Conservation (phyloP, 2,888 invertebrate genomes). For the Shargacucullia verbasci region DNA sequence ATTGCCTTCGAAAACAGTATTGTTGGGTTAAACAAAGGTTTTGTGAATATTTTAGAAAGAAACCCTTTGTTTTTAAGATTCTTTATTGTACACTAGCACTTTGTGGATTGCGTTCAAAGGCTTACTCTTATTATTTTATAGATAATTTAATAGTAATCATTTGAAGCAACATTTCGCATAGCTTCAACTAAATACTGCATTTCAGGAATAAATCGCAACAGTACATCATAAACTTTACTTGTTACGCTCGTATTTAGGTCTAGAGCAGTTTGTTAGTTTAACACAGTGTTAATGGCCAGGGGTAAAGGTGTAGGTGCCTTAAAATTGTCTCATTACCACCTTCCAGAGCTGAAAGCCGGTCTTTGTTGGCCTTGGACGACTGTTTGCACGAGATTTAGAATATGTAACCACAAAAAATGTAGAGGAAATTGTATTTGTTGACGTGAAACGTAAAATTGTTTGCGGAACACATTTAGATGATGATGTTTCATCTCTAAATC, state of each 20-base stretch:
- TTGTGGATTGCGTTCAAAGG: conserved; percentile 28
- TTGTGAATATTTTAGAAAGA: conserved; percentile 37
- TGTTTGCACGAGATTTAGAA: conserved; percentile 65
- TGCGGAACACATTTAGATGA: conserved; percentile 46
- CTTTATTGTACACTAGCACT: conserved; percentile 18
- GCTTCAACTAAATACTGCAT: conserved; percentile 27
- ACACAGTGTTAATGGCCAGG: conserved; percentile 64
- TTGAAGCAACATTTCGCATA: conserved; percentile 21
- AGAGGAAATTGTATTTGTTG: conserved; percentile 48
- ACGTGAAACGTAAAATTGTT: conserved; percentile 44
- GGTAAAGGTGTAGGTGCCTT: conserved; percentile 63
- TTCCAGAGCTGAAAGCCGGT: conserved; percentile 65
- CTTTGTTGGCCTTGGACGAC: conserved; percentile 66
- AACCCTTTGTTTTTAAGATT: conserved; percentile 32
- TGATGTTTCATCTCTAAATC: conserved; percentile 33
- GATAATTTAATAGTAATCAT: conserved; percentile 3
- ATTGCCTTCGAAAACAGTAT: conserved; percentile 33
- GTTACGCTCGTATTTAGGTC: conserved; percentile 50
- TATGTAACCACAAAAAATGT: conserved; percentile 55
- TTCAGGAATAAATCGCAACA: conserved; percentile 43
- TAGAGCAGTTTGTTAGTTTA: conserved; percentile 60
- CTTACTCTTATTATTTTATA: conserved; percentile 8
- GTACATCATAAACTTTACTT: conserved; percentile 50
- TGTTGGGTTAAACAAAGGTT: conserved; percentile 31
- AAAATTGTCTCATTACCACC: conserved; percentile 74